phyloP scores from a whole-genome alignment of 1,140 invertebrate species.

The Globodera ellingtonae region DNA sequence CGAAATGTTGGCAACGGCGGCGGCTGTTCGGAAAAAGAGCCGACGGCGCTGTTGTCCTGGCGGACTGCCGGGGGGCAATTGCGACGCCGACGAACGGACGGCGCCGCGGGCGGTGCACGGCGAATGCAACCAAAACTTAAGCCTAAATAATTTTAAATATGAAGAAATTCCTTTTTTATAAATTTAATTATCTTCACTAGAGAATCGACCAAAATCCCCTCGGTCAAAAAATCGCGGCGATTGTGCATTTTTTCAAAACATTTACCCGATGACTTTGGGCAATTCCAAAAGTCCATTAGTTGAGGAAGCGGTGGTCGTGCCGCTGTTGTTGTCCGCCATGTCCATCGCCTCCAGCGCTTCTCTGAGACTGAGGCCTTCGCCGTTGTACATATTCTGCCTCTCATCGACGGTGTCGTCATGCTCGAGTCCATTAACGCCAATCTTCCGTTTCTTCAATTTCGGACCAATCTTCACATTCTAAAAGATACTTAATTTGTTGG shows the following conservation, averaged over 20 bases:
- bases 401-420: not conserved
- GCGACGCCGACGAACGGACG: not conserved
- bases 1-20: not conserved
- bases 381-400: not conserved
- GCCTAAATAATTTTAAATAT: not conserved
- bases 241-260: no score
- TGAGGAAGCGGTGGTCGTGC: not conserved
- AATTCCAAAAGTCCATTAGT: not conserved
- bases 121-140: not conserved
- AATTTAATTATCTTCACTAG: not conserved
- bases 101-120: not conserved
- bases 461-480: not conserved
- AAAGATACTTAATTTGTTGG: not conserved
- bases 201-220: not conserved
- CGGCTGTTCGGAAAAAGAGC: not conserved
- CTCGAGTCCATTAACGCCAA: not conserved
- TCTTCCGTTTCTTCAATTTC: not conserved
- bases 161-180: not conserved
- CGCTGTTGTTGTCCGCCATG: not conserved
- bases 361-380: not conserved
- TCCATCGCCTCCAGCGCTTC: conserved; percentile 15
- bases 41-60: not conserved
- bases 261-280: conserved; percentile 1
- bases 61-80: conserved; percentile 1
- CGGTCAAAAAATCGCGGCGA: no score